Conservation (phyloP, 2,113 vertebrate species). For the Pardalotus punctatus region DNA sequence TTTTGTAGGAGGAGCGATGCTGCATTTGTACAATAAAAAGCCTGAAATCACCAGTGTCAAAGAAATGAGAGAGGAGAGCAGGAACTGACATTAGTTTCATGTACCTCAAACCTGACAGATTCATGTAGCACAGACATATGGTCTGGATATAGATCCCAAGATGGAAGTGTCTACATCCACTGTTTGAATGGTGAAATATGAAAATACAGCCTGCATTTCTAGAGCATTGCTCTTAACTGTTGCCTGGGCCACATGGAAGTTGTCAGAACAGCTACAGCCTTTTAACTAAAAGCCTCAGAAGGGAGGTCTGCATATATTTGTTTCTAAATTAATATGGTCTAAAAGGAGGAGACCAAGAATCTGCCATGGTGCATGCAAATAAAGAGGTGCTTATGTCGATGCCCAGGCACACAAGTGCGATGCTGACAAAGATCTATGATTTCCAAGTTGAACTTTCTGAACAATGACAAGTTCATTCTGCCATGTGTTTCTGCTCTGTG, state of each 20-base stretch:
- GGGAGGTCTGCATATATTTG: not conserved
- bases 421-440: not conserved
- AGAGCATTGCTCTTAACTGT: not conserved
- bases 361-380: not conserved
- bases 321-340: not conserved
- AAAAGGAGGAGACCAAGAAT: not conserved
- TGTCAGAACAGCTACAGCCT: constrained; percentile 15
- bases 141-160: not conserved
- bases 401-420: not conserved
- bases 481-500: not conserved
- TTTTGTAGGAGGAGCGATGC: not conserved
- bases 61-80: not conserved
- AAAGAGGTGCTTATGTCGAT: not conserved
- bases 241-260: not conserved
- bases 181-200: not conserved
- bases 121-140: not conserved
- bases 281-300: not conserved
- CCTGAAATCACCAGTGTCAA: not conserved
- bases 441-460: not conserved
- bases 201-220: not conserved
- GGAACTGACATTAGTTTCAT: not conserved
- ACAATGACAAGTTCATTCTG: not conserved
- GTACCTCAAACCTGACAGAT: not conserved
- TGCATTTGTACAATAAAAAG: not conserved
- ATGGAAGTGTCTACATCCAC: not conserved